A percentile compares a stretch with the other conserved stretches of the same genome.
These are phyloP conservation scores for Poeciliopsis retropinna DNA, from an alignment of 2,113 vertebrate genomes.

Conservation along the genomic window DNA sequence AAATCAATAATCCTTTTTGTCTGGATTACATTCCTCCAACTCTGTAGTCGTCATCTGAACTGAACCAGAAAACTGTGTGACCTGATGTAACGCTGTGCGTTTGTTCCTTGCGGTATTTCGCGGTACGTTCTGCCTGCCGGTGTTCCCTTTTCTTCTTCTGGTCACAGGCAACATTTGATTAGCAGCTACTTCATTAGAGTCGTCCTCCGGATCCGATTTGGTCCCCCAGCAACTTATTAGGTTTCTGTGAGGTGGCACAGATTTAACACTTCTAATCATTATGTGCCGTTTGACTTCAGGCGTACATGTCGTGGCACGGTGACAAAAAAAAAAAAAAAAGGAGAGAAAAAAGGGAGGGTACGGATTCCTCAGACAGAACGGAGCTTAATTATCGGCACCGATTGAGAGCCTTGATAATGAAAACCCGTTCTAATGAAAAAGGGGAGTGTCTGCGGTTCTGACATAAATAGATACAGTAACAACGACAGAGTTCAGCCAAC, in stretches of 20 bases:
- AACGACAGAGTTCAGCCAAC: neutral
- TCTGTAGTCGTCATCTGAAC: neutral
- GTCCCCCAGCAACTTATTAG: neutral
- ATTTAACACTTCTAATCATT: neutral
- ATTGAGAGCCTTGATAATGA: neutral
- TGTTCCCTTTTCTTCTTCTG: neutral
- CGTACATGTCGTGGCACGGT: neutral
- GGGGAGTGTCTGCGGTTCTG: neutral
- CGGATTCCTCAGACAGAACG: neutral
- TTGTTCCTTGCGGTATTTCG: constrained; percentile 6
- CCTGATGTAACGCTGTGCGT: neutral
- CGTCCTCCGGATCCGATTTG: constrained; percentile 18
- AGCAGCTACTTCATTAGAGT: constrained; percentile 13
- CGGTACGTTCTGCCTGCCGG: neutral
- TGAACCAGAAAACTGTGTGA: neutral
- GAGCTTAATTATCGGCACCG: neutral
- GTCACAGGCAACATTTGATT: constrained; percentile 2
- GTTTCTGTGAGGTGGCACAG: constrained; percentile 2
- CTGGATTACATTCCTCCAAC: neutral
- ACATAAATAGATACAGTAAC: neutral
- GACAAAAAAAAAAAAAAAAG: neutral
- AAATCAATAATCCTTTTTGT: neutral
- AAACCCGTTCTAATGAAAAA: neutral
- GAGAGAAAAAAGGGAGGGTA: neutral
- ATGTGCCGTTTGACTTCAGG: neutral